These are phyloP conservation scores for Pararge aegeria DNA, from an alignment of 1,140 invertebrate species.

Conservation along the genomic window DNA sequence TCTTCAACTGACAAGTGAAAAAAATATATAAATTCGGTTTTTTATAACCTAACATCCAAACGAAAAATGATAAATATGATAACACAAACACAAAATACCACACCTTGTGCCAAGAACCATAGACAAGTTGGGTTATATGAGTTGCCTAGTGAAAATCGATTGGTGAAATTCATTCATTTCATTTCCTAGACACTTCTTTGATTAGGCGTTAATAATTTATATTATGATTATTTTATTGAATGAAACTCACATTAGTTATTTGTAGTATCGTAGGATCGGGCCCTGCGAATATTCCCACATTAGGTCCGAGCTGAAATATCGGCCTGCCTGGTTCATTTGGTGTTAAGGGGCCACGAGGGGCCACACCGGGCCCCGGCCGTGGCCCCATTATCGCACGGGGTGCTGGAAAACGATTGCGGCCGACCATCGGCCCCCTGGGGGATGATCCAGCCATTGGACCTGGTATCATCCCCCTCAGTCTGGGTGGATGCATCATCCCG, in stretches of 20 bases:
- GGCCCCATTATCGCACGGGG: slow-evolving; percentile 1
- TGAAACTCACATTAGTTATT: slow-evolving; percentile 35
- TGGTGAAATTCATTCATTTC: no score
- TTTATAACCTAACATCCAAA: no score
- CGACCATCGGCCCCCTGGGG: slow-evolving; percentile 1
- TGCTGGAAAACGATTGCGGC: slow-evolving; percentile 2
- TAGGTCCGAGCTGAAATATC: background rate
- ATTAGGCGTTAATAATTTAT: no score
- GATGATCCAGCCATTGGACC: slow-evolving; percentile 16
- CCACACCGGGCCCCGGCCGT: slow-evolving; percentile 1
- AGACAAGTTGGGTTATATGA: no score
- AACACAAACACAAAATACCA: no score
- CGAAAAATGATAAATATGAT: no score
- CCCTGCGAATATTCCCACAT: slow-evolving; percentile 25
- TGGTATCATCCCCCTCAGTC: background rate
- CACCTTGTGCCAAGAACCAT: no score
- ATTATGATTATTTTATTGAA: no score
- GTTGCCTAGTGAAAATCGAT: no score
- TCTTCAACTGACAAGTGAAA: no score
- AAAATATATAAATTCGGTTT: no score
- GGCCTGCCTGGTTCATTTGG: slow-evolving; percentile 15
- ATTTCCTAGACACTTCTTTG: no score
- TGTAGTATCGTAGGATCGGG: slow-evolving; percentile 26
- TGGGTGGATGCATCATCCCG: slow-evolving; percentile 11
- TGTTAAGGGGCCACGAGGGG: background rate